These are phyloP conservation scores for Chlamydotis undulata DNA, from an alignment of 2,113 vertebrate genomes.

Conservation along the genomic window DNA sequence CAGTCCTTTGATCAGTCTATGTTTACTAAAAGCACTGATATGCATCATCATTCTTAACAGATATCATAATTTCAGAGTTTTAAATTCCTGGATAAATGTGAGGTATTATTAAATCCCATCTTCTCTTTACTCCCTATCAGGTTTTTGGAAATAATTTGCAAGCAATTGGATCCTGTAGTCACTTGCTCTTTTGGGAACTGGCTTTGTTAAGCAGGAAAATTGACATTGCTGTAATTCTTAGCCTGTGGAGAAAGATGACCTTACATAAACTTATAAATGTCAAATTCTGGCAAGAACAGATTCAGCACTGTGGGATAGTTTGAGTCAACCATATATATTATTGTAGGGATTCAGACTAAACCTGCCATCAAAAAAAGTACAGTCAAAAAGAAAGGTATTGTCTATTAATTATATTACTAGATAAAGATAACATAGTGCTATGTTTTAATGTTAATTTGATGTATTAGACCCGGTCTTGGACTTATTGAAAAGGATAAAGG, in stretches of 20 bases:
- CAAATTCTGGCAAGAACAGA: conserved; percentile 6
- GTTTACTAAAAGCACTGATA: not conserved
- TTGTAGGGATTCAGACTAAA: not conserved
- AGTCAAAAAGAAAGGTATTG: not conserved
- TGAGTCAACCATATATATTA: not conserved
- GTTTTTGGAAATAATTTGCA: not conserved
- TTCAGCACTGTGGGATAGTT: not conserved
- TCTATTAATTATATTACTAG: not conserved
- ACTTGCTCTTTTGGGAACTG: not conserved
- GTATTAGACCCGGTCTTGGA: not conserved
- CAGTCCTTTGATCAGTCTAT: not conserved
- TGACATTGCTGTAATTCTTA: not conserved
- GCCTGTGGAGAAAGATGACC: conserved; percentile 39
- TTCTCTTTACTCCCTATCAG: not conserved
- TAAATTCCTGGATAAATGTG: not conserved
- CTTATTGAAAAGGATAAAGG: not conserved
- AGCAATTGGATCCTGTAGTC: not conserved
- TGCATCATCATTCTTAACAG: not conserved
- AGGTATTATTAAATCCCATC: not conserved
- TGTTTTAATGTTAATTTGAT: not conserved
- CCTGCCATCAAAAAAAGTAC: not conserved
- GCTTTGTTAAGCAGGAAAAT: conserved; percentile 36
- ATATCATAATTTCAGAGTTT: not conserved
- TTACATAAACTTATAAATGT: conserved; percentile 53
- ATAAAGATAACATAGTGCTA: not conserved